Evolutionary conservation across 2,888 invertebrate genomes (phyloP).

Genomic region (Leucozona laternaria): DNA sequence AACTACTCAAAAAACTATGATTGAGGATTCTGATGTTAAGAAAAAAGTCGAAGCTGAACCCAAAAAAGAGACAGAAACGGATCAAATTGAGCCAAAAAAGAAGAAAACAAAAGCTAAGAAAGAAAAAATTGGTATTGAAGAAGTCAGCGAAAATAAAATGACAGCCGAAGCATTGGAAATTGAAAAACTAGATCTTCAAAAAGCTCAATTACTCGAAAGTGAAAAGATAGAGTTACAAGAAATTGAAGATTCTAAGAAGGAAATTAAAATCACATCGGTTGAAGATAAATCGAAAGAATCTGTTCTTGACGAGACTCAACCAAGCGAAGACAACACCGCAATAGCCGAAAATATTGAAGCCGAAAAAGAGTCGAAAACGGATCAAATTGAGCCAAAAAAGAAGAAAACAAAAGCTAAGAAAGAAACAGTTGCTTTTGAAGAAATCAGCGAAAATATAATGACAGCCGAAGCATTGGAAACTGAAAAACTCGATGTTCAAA

Average conservation of each 20-base stretch:
- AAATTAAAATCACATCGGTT: background rate
- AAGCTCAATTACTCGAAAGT: conserved; percentile 13
- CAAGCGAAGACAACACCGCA: background rate
- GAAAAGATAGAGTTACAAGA: background rate
- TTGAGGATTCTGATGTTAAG: background rate
- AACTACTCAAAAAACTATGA: background rate
- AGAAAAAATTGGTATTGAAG: background rate
- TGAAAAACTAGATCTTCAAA: background rate
- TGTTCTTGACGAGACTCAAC: background rate
- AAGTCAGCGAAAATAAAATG: conserved; percentile 26
- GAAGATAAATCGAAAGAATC: background rate
- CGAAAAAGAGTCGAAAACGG: background rate
- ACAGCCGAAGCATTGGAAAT: conserved; percentile 1
- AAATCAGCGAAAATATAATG: conserved; percentile 25
- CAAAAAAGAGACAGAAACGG: background rate
- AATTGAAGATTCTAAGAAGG: background rate
- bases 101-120: conserved; percentile 11
- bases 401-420: conserved; percentile 4
- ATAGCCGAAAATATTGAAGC: background rate
- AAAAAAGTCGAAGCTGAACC: background rate
- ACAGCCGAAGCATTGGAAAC: background rate
- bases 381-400: conserved; percentile 5
- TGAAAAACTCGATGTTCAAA: background rate
- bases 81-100: conserved; percentile 4
- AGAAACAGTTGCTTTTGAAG: background rate